Evolutionary conservation across 2,888 invertebrate species (phyloP), one percentile per base, ranked within the genome.

Genomic region (Nipponacmea schrenckii): DNA sequence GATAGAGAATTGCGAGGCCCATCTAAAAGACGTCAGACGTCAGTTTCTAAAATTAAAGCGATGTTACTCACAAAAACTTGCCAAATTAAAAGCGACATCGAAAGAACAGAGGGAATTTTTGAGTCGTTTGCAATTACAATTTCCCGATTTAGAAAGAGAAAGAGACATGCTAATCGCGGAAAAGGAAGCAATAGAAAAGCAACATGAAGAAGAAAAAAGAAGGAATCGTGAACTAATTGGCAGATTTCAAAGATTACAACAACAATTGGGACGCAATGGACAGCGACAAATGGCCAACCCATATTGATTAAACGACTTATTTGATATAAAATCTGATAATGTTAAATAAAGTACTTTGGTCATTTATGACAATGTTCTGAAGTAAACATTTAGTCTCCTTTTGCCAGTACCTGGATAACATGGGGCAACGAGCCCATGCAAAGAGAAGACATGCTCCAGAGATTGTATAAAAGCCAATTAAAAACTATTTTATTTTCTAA

Each of bases 151-250:
- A 17, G 69, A 69, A 20, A 64, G 31, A 20, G 64, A 69, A 48
- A 46, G 31, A 14, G 50, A 69, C 31, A 26, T 62, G 15, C 64
- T 69, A 20, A 10, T 69, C 17, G 69, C 69, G 4, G 69, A 69
- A 48, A 45, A 50, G 15, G 69, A 69, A 26, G 69, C 69, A 20
- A 69, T 69, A 39, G 69, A 69, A 62, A 69, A 69, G 31, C 69
- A 69, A 64, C 31, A 26, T 3, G 64, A 69, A 64, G 69, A 69
- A 20, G 69, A 69, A 20, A 64, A 50, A 50, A 20, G 69, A 14
- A 45, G 69, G n/a, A 69, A 69, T 64, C 62, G 63, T n/a, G 69
- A 69, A 62, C 50, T 69, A 48, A 69, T 69, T 64, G 48, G 48
- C 17, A 63, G 69, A 4, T 69, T 69, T 46, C 69, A 69, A 48